Evolutionary conservation across 2,888 invertebrate genomes (phyloP).

Genomic region (Sussaba pulchella): DNA sequence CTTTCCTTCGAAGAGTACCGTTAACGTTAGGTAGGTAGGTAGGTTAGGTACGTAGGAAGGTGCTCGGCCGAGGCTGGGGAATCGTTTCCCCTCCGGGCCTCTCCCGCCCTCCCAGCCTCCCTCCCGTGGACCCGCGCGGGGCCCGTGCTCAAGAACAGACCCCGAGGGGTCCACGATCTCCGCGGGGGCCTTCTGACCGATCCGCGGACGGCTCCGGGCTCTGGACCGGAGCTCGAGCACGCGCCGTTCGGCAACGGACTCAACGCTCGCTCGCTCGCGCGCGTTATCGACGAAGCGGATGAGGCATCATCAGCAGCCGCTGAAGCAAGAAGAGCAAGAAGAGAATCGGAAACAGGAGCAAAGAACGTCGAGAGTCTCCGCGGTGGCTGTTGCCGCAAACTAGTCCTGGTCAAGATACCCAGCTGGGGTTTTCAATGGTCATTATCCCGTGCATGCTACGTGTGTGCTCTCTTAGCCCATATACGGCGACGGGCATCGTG

Average conservation of each 20-base stretch:
- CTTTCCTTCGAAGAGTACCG: constrained; percentile 72
- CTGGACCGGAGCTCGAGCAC: constrained; percentile 73
- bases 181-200: constrained; percentile 4
- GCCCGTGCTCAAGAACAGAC: constrained; percentile 45
- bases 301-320: no score
- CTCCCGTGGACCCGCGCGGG: not conserved
- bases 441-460: not conserved
- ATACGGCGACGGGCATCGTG: constrained; percentile 1
- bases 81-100: no score
- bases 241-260: constrained; percentile 58
- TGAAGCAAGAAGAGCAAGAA: no score
- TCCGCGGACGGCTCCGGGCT: constrained; percentile 65
- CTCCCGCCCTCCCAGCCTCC: constrained; percentile 14
- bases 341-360: no score
- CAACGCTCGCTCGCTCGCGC: constrained; percentile 52
- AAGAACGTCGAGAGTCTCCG: no score
- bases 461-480: constrained; percentile 48
- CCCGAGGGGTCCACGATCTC: constrained; percentile 69
- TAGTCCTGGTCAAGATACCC: no score
- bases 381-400: no score
- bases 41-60: constrained; percentile 21
- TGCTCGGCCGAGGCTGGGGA: constrained; percentile 37
- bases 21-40: constrained; percentile 51
- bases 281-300: not conserved
- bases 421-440: constrained; percentile 13